phyloP scores from a whole-genome alignment of 2,113 vertebrate genomes.

The Tringa solitaria region DNA sequence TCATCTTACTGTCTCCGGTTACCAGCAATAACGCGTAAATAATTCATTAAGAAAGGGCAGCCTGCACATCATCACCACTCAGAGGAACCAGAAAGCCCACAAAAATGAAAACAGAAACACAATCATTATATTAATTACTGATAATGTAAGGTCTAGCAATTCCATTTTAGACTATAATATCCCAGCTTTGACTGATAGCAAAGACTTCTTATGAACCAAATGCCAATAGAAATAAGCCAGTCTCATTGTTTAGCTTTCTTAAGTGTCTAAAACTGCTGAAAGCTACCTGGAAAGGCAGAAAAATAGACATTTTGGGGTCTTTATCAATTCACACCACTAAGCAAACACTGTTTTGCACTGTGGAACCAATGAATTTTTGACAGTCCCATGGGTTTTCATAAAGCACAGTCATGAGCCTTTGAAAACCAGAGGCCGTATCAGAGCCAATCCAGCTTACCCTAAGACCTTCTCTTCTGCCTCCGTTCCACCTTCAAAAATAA shows the following conservation, averaged over 20 bases:
- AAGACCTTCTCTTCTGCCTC: not conserved
- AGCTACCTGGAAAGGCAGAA: not conserved
- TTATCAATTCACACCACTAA: not conserved
- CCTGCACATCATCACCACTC: not conserved
- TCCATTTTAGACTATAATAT: not conserved
- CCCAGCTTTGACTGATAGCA: not conserved
- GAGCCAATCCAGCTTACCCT: not conserved
- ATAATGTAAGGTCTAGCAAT: not conserved
- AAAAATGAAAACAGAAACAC: conserved; percentile 8
- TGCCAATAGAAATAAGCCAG: not conserved
- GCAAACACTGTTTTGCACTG: not conserved
- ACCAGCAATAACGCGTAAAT: not conserved
- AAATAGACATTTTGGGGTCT: not conserved
- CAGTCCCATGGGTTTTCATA: not conserved
- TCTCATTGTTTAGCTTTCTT: not conserved
- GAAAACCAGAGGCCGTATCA: not conserved
- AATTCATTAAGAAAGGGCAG: conserved; percentile 17
- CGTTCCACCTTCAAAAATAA: not conserved
- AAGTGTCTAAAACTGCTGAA: not conserved
- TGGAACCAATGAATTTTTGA: not conserved
- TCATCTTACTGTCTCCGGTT: not conserved
- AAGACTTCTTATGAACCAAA: not conserved
- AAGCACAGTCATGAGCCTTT: not conserved
- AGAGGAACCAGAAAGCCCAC: not conserved
- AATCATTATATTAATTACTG: conserved; percentile 13